phyloP scores from a whole-genome alignment of 1,140 invertebrate species.

The Apocrypta bakeri region DNA sequence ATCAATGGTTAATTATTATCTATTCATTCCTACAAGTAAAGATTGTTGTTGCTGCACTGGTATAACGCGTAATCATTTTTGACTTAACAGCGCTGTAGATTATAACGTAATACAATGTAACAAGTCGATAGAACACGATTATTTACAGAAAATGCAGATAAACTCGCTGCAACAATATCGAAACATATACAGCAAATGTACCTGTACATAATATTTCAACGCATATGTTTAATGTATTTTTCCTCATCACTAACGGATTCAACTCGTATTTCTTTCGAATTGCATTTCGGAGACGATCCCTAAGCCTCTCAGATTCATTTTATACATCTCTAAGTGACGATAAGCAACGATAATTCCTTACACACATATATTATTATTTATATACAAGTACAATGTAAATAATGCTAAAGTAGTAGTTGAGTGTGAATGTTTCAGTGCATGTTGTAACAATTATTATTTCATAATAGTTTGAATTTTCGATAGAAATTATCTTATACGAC shows the following conservation, averaged over 20 bases:
- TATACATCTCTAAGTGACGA: neutral
- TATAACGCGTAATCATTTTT: neutral
- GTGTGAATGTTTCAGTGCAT: too few relatives aligned
- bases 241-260: neutral
- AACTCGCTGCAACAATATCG: conserved; percentile 6
- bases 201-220: conserved; percentile 19
- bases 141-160: conserved; percentile 30
- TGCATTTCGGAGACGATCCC: neutral
- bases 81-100: neutral
- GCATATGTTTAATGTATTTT: neutral
- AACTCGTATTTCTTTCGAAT: neutral
- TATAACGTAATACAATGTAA: conserved; percentile 15
- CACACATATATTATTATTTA: too few relatives aligned
- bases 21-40: neutral
- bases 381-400: conserved; percentile 23
- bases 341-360: conserved; percentile 17
- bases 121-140: conserved; percentile 55
- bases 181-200: conserved; percentile 10
- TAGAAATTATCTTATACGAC: neutral
- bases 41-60: neutral
- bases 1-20: neutral
- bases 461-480: neutral
- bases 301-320: neutral
- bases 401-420: too few relatives aligned
- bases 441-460: conserved; percentile 19